Base-by-base conservation (phyloP, 2,113 vertebrate genomes). In the Oriolus oriolus region DNA sequence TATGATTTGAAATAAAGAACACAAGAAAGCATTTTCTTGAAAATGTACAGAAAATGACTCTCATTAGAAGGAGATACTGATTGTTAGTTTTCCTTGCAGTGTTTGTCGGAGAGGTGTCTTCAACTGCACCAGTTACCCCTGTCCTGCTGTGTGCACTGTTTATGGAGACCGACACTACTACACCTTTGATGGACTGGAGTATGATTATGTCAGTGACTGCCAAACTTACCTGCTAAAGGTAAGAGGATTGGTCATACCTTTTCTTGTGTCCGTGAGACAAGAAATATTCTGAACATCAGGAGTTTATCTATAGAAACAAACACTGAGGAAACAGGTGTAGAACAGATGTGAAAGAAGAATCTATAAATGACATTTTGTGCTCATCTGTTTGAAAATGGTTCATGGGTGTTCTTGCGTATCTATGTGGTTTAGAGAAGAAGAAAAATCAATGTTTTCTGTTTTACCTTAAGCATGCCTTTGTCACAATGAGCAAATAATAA, bases 141-240 rank as follows among this genome's bases (percentile, higher is more conserved):
- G 99, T 93, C 99, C 99, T 24, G 98, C 99, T 24, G 98, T 99
- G 30, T 99, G 99, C 81, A 99, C 99, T 4, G 65, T 99, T 61
- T 99, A 99, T 94, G 99, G 99, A 20, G 99, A 99, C 95, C 97
- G 99, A 30, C 99, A 99, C 92, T 99, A 99, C 95, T 98, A 99
- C 84, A 99, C 99, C 54, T 99, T 99, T 85, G 99, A 99, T 19
- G 99, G 99, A 18, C 77, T 99, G 53, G 99, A 99, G 87, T 99
- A 99, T 85, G 99, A 99, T 94, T 99, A 99, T 89, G 96, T 98
- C 96, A 99, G 99, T 80, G 99, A 99, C 97, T 99, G 99, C 94
- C 99, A 99, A 94, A 98, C 98, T 76, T 99, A 99, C 89, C 96
- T 99, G 90, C 96, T 99, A 70, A 99, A 99, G 98, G 99, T 99